Evolutionary conservation across 1,140 invertebrate species (phyloP).

Genomic region (Drosophila pachea): DNA sequence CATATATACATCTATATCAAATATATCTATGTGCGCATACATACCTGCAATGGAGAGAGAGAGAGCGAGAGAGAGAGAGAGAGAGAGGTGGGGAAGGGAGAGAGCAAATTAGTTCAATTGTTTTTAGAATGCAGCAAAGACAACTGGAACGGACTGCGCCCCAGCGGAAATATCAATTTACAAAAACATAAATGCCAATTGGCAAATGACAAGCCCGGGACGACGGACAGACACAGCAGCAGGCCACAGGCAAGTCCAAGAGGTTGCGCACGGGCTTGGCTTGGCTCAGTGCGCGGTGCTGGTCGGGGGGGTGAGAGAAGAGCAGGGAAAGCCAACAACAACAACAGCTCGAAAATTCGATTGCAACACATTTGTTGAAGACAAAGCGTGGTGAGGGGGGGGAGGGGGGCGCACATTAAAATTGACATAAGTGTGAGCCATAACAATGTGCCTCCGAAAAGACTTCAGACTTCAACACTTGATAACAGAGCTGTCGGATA

Average conservation of each 20-base stretch:
- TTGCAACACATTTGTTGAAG: slow-evolving; percentile 50
- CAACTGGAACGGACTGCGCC: slow-evolving; percentile 23
- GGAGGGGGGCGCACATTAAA: background rate
- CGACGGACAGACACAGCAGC: slow-evolving; percentile 8
- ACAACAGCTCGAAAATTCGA: slow-evolving; percentile 28
- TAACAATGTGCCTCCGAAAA: too few species aligned
- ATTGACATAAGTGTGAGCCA: background rate
- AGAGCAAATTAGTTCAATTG: slow-evolving; percentile 50
- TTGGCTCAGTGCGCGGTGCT: background rate
- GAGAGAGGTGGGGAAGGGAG: too few species aligned
- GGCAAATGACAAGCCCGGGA: slow-evolving; percentile 54
- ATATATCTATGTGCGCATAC: slow-evolving; percentile 10
- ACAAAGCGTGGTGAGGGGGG: slow-evolving; percentile 36
- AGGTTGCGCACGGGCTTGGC: background rate
- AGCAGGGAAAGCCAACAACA: slow-evolving; percentile 6
- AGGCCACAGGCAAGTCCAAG: background rate
- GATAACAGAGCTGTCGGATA: background rate
- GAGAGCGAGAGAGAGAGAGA: slow-evolving; percentile 22
- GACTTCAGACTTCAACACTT: background rate
- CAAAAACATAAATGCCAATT: slow-evolving; percentile 54
- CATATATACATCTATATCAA: background rate
- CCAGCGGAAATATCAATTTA: slow-evolving; percentile 62
- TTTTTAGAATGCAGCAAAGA: slow-evolving; percentile 26
- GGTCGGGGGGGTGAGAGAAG: slow-evolving; percentile 1
- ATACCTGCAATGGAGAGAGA: slow-evolving; percentile 47